A percentile compares a stretch with the other conserved stretches of the same genome.
Evolutionary conservation across 2,888 invertebrate species (phyloP).

Genomic region (Microctonus brassicae): DNA sequence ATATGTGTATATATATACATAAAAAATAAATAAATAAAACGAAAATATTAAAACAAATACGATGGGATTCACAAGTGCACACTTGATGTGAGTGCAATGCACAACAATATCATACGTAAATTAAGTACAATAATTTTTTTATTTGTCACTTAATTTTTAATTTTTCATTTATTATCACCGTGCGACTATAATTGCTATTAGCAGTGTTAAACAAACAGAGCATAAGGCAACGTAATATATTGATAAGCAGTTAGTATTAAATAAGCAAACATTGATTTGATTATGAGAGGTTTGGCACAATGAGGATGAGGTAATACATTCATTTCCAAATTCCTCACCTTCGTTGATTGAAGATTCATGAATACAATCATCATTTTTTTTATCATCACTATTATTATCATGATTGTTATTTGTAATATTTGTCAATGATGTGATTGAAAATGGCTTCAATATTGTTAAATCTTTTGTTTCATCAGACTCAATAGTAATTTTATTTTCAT

Average conservation of each 20-base stretch:
- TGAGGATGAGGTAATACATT: slow-evolving; percentile 44
- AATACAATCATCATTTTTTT: slow-evolving; percentile 8
- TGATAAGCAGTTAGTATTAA: slow-evolving; percentile 63
- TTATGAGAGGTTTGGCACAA: slow-evolving; percentile 39
- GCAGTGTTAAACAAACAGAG: slow-evolving; percentile 63
- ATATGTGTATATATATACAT: slow-evolving; percentile 35
- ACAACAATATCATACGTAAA: neutral
- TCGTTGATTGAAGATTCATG: slow-evolving; percentile 44
- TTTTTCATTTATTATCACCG: slow-evolving; percentile 48
- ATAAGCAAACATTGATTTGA: slow-evolving; percentile 50
- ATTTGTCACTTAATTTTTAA: neutral
- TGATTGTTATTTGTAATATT: neutral
- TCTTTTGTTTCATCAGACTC: slow-evolving; percentile 19
- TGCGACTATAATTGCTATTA: slow-evolving; percentile 61
- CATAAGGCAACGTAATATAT: slow-evolving; percentile 58
- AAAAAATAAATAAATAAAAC: too few species aligned
- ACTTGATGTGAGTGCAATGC: neutral
- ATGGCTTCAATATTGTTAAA: neutral
- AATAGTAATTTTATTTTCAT: neutral
- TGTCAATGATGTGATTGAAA: neutral
- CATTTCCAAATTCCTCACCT: slow-evolving; percentile 60
- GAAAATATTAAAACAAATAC: too few species aligned
- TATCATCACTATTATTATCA: neutral
- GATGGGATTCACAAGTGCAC: slow-evolving; percentile 5
- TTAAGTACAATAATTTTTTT: neutral